Evolutionary conservation across 35 echinoderm and acorn worm genomes (phyloP), one percentile per base, ranked within the genome.

Genomic region (Apostichopus japonicus): DNA sequence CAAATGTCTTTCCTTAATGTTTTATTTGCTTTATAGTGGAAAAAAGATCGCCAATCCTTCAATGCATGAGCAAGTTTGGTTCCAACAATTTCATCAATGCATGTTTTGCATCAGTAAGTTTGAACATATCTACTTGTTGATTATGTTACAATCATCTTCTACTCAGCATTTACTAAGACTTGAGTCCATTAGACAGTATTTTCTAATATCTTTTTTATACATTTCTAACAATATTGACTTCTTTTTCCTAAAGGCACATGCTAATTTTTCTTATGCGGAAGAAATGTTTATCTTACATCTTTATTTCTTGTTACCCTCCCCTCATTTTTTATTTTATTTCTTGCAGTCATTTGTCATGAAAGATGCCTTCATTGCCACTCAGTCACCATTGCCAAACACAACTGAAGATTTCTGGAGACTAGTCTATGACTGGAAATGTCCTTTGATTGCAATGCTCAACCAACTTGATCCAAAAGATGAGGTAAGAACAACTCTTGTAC

Each of bases 311-410:
- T 44, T 44, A 1, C 33, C 33, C 33, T 44, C 33, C 33, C 33
- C 33, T n/a, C 33, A 44, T 44, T 44, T 44, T 44, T 44, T n/a
- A n/a, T 44, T 44, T 44, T 4, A 44, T 44, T 44, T 4, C 0
- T 11, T 11, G 13, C 78, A 79, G 78, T 17, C 78, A 13, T 79
- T 79, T 24, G 23, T 13, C 11, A 79, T 13, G 23, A 79, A 79
- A 79, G 78, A 79, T 13, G 78, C 14, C 78, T 79, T 79, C 78
- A 79, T 79, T 53, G 51, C 51, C 78, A 79, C 78, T 13, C 78
- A 79, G 78, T 53, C 23, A 13, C 78, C 78, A 23, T n/a, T 79
- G 78, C 23, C 23, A 5, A 79, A 10, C 22, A 79, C 78, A 4
- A 11, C 23, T 14, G 78, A 79, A 23, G 78, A 79, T 23, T 79